Base-by-base conservation (phyloP, 2,888 invertebrate species). In the Mythimna loreyi region DNA sequence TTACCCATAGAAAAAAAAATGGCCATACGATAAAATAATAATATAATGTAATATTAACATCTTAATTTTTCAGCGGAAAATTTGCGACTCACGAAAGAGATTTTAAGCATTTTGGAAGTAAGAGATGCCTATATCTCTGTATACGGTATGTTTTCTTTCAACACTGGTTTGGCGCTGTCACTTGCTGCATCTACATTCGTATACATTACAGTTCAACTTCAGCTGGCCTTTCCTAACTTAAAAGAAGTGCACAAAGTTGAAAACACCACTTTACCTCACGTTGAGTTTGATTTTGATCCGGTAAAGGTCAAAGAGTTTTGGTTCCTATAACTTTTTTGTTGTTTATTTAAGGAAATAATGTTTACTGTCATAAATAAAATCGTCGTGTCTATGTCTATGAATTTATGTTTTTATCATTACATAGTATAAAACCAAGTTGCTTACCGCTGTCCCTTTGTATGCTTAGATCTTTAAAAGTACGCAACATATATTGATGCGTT, bases 171-270 rank as follows among this genome's bases (percentile, higher is more conserved):
- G 23, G 64, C 89, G 5, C 71, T 92, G 19, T 84, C 85, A 7
- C 72, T 91, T 9, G 88, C 86, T 0, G 89, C 90, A 0, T 90
- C 92, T 0, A 90, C 91, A 2, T 88, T 92, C 36, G 89, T 93
- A 4, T 93, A 92, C 67, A 87, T 93, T 5, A 93, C 91, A 5
- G 90, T 92, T 13, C 92, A 92, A 67, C 72, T 93, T 19, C 92
- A 92, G 64, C 63, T 93, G 13, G 88, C 90, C 0, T 88, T 91
- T 60, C 86, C 89, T 1, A 83, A 84, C 30, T 67, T 80, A 43
- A 77, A 81, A 56, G 74, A 81, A 28, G 71, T 67, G 0, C 68
- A 72, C 28, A 82, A 68, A 67, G 13, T 69, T 45, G 61, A 67
- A 30, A 84, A 84, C 33, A 28, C 58, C 28, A 75, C 81, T 19